Evolutionary conservation across 2,797 vertebrate genomes (phyloP).

Genomic region (Helostoma temminkii): DNA sequence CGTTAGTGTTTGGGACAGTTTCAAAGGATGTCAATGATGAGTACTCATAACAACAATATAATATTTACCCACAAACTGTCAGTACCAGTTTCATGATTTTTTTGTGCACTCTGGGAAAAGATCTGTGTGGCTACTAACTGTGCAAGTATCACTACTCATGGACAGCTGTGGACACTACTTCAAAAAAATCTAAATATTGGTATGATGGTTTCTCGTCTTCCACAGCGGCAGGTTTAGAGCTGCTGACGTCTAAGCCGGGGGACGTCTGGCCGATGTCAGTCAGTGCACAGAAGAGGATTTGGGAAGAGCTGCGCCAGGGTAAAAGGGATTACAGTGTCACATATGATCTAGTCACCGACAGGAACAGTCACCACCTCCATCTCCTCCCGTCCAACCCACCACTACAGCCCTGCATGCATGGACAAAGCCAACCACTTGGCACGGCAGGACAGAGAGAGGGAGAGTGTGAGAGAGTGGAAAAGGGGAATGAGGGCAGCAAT

Average conservation of each 20-base stretch:
- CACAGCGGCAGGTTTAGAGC: conserved; percentile 3
- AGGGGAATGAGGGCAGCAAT: conserved; percentile 50
- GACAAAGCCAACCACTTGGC: conserved; percentile 60
- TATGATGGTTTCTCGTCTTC: conserved; percentile 39
- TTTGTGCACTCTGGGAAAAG: conserved; percentile 12
- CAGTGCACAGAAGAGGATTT: conserved; percentile 69
- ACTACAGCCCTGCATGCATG: conserved; percentile 32
- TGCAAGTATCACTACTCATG: conserved; percentile 33
- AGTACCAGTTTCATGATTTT: conserved; percentile 26
- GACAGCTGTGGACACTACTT: background rate
- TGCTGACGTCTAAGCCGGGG: conserved; percentile 40
- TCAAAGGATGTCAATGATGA: conserved; percentile 34
- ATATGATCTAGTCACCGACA: conserved; percentile 81
- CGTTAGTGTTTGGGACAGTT: conserved; percentile 26
- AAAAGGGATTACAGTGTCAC: conserved; percentile 80
- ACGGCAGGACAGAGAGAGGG: background rate
- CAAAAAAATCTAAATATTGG: conserved; percentile 32
- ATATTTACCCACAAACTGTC: conserved; percentile 50
- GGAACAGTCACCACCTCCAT: conserved; percentile 78
- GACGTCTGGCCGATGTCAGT: conserved; percentile 71
- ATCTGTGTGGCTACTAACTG: background rate
- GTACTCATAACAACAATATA: conserved; percentile 35
- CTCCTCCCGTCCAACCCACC: conserved; percentile 41
- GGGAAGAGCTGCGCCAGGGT: conserved; percentile 63
- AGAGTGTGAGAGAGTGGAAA: conserved; percentile 37